Base-by-base conservation (phyloP, 2,888 invertebrate species). In the Tholera decimalis region DNA sequence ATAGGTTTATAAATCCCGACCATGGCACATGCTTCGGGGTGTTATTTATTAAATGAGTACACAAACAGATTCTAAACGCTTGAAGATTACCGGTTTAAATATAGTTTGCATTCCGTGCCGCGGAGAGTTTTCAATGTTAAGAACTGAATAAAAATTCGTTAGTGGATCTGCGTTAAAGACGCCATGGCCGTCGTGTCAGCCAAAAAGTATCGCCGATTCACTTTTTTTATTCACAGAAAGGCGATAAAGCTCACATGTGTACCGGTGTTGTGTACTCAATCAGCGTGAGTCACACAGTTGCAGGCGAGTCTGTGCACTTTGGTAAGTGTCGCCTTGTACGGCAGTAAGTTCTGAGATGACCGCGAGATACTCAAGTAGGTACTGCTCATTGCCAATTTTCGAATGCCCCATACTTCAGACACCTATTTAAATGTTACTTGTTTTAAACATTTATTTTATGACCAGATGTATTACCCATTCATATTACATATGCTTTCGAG, bases 261-360 rank as follows among this genome's bases (percentile, higher is more conserved):
- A 72, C 68, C 72, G 62, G 82, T 75, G 77, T 84, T 86, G 79
- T 82, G 78, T 77, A 77, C 79, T 84, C 82, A 76, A 81, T 87
- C 87, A 84, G 77, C 84, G 86, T 90, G 88, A 88, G 67, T 85
- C 87, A 80, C 68, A n/a, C n/a, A n/a, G n/a, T n/a, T n/a, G n/a
- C n/a, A 82, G 80, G 83, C 87, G 70, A 78, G 88, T 86, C 85
- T 79, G 84, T 71, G 84, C 83, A 83, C 85, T 88, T 88, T 84
- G 88, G 89, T 86, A 88, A 83, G 80, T 79, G 85, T 80, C 86
- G 75, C 91, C 92, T 86, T 92, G 88, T 91, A 90, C 78, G 88
- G 90, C 41, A 30, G 30, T 55, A 41, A 54, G 46, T 49, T 71
- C 61, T 63, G 71, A 73, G 85, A 83, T 85, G 82, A 81, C 82